Evolutionary conservation across 1,140 invertebrate species (phyloP), one percentile per base, ranked within the genome.

Genomic region (Cheumatopsyche charites): DNA sequence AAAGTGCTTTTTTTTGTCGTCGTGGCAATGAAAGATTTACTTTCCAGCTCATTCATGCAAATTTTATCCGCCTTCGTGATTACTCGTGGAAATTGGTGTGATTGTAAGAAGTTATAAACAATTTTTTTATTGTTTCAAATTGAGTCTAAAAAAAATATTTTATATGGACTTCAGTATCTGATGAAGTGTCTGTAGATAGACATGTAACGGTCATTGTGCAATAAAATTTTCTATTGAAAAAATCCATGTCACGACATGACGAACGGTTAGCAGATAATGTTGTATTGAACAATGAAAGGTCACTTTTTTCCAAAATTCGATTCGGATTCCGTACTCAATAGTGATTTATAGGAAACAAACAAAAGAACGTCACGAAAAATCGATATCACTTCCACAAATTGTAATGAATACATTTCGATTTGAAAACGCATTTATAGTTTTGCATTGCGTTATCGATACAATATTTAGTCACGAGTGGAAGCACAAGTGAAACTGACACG

Each of bases 41-140:
- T 52, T 13, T 17, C 47, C 19, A 17, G n/a, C 47, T 6, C 47
- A 15, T 23, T 62, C 23, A 23, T 36, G 23, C 23, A 62, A 25
- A 13, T 49, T 13, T 19, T 15, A 65, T 65, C 62, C 61, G 68
- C 62, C 68, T 63, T 63, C 17, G 41, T 70, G 47, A 70, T 70
- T 55, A 45, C 61, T 70, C 68, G 61, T 70, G 68, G 68, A 70
- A 70, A 70, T 70, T 29, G 61, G 68, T 62, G 17, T 58, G 36
- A 67, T 23, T 45, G 26, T 9, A 12, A 45, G 21, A 61, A 19
- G 6, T 15, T n/a, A 21, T 15, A 3, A 13, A 49, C 13, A 21
- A 49, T 49, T 4, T 2, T 5, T 49, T 49, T 3, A 36, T 36
- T 36, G 9, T 36, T 9, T 36, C 9, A 36, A 9, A 36, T 4